Evolutionary conservation across 2,797 vertebrate species (phyloP).

Genomic region (Cottoperca gobio): DNA sequence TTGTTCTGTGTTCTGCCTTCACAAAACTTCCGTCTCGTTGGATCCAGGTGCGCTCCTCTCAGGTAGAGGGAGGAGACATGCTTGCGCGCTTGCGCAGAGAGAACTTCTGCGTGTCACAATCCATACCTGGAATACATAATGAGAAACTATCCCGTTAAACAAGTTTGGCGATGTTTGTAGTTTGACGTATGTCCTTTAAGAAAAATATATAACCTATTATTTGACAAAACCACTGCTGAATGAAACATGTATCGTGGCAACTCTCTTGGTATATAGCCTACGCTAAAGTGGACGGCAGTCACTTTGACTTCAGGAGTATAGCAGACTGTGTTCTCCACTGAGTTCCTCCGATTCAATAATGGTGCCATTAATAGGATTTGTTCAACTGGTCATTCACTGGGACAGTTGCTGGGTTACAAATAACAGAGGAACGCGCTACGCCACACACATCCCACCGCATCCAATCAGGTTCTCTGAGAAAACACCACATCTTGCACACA

Average conservation of each 20-base stretch:
- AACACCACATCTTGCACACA: constrained; percentile 1
- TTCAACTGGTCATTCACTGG: constrained; percentile 75
- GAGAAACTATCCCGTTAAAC: not conserved
- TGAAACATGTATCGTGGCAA: not conserved
- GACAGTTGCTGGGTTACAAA: constrained; percentile 85
- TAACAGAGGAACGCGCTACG: constrained; percentile 74
- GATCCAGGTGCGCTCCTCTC: constrained; percentile 86
- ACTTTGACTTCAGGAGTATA: constrained; percentile 1
- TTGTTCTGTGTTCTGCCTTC: constrained; percentile 19
- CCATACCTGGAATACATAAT: constrained; percentile 40
- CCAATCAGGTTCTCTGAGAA: constrained; percentile 56
- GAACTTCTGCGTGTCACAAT: constrained; percentile 39
- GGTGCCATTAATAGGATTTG: constrained; percentile 76
- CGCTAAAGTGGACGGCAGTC: not conserved
- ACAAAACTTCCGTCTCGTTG: constrained; percentile 86
- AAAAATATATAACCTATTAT: not conserved
- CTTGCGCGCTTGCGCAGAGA: constrained; percentile 78
- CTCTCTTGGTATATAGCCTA: not conserved
- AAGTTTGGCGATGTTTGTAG: too few species aligned
- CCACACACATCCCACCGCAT: constrained; percentile 50
- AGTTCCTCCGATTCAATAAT: constrained; percentile 53
- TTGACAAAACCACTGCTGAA: not conserved
- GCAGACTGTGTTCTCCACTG: constrained; percentile 24
- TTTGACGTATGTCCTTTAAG: not conserved
- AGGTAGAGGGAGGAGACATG: constrained; percentile 81